A percentile compares a stretch with the other conserved stretches of the same genome.
phyloP scores from a whole-genome alignment of 2,797 vertebrate species.

The Jordanella pulchra region DNA sequence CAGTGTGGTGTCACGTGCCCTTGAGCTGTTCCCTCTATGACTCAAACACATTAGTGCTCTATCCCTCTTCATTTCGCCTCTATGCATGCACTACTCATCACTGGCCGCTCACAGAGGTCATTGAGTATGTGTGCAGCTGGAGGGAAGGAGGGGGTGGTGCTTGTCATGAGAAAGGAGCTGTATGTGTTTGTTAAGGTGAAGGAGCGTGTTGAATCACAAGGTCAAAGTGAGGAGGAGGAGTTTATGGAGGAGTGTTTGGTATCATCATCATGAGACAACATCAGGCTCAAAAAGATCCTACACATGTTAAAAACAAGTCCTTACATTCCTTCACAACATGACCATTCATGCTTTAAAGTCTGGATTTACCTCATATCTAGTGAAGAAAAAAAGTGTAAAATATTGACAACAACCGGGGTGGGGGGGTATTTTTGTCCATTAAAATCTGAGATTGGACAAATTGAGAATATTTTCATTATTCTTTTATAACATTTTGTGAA shows the following conservation, averaged over 20 bases:
- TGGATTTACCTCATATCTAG: too few relatives aligned
- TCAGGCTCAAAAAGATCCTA: not conserved
- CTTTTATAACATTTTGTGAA: too few relatives aligned
- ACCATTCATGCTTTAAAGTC: too few relatives aligned
- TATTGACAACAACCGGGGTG: too few relatives aligned
- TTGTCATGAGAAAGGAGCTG: conserved; percentile 3
- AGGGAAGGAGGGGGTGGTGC: not conserved
- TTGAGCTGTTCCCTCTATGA: conserved; percentile 52
- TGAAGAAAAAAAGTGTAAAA: too few relatives aligned
- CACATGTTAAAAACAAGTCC: not conserved
- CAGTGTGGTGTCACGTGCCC: conserved; percentile 56
- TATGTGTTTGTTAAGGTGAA: not conserved
- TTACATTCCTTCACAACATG: not conserved
- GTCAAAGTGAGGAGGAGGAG: not conserved
- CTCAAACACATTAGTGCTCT: conserved; percentile 11
- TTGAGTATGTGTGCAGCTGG: conserved; percentile 1
- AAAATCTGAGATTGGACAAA: too few relatives aligned
- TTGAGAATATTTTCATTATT: too few relatives aligned
- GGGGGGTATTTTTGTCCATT: too few relatives aligned
- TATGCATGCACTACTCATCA: conserved; percentile 16
- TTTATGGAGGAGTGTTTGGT: not conserved
- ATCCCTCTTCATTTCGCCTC: conserved; percentile 13
- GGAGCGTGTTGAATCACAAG: not conserved
- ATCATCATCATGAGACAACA: not conserved
- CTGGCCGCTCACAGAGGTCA: conserved; percentile 20